Conservation (phyloP, 2,888 invertebrate genomes). For the Watsonalla cultraria region DNA sequence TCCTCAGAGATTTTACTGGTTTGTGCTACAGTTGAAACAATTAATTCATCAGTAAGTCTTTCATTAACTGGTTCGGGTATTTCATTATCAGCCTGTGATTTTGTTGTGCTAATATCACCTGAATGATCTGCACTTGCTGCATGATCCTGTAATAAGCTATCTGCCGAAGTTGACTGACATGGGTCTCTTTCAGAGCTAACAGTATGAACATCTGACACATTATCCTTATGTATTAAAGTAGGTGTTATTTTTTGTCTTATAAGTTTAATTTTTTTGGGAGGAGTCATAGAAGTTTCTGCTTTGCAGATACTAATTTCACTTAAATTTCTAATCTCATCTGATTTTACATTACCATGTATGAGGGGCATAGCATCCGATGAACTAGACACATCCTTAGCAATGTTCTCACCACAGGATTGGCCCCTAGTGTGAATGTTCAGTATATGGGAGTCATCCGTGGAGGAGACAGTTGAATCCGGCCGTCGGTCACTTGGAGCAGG, state of each 20-base stretch:
- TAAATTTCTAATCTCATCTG: slow-evolving; percentile 67
- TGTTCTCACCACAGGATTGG: slow-evolving; percentile 44
- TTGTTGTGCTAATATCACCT: slow-evolving; percentile 28
- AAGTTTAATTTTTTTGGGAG: slow-evolving; percentile 70
- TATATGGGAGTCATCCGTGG: slow-evolving; percentile 60
- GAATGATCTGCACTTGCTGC: slow-evolving; percentile 26
- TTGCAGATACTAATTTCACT: slow-evolving; percentile 72
- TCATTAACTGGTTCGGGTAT: slow-evolving; percentile 11
- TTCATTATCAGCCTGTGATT: slow-evolving; percentile 15
- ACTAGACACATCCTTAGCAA: slow-evolving; percentile 70
- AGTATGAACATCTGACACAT: slow-evolving; percentile 26
- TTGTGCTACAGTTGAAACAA: neutral
- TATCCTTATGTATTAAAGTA: slow-evolving; percentile 36
- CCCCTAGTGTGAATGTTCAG: slow-evolving; percentile 38
- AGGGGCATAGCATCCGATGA: slow-evolving; percentile 65
- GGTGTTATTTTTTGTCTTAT: slow-evolving; percentile 61
- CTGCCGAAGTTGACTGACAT: slow-evolving; percentile 63
- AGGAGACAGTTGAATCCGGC: slow-evolving; percentile 72
- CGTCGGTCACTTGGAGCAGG: slow-evolving; percentile 58
- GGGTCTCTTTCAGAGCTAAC: slow-evolving; percentile 36
- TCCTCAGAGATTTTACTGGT: neutral
- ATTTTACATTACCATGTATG: slow-evolving; percentile 58
- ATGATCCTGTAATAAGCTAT: slow-evolving; percentile 22
- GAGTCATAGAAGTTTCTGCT: slow-evolving; percentile 69
- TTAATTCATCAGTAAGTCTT: slow-evolving; percentile 14